phyloP scores from a whole-genome alignment of 2,797 vertebrate species.

The Lepus oiostolus region DNA sequence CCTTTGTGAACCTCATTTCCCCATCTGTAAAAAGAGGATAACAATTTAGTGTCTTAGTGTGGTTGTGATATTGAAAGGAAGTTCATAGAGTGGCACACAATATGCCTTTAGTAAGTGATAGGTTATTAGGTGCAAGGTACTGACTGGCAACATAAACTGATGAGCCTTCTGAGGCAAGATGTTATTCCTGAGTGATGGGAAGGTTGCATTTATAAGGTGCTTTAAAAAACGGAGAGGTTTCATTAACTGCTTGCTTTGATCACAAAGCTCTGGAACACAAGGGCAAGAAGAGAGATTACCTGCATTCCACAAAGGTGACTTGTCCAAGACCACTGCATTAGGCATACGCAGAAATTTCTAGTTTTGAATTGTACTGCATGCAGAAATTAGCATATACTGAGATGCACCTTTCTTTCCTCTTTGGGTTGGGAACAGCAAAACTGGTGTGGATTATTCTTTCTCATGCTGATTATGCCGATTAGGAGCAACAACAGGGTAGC shows the following conservation, averaged over 20 bases:
- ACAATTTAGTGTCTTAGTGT: neutral
- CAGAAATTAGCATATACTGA: neutral
- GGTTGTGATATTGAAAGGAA: neutral
- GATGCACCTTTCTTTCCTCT: neutral
- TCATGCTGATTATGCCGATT: neutral
- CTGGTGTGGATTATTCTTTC: neutral
- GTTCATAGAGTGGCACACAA: neutral
- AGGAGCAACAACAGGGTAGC: neutral
- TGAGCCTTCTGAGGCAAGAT: neutral
- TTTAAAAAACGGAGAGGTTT: neutral
- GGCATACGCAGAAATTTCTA: neutral
- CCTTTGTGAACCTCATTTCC: neutral
- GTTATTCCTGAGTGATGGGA: neutral
- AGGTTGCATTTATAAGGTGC: neutral
- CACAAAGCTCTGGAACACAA: neutral
- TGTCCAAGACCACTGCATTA: neutral
- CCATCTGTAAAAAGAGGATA: neutral
- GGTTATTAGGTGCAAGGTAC: neutral
- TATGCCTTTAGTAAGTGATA: neutral
- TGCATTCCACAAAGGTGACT: neutral
- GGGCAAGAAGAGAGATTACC: neutral
- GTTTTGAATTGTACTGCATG: neutral
- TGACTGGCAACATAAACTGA: neutral
- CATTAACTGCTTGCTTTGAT: constrained; percentile 15
- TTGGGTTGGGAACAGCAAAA: neutral